Evolutionary conservation across 92 coral and sea anemone species (phyloP).

Genomic region (Bergia puertoricense): DNA sequence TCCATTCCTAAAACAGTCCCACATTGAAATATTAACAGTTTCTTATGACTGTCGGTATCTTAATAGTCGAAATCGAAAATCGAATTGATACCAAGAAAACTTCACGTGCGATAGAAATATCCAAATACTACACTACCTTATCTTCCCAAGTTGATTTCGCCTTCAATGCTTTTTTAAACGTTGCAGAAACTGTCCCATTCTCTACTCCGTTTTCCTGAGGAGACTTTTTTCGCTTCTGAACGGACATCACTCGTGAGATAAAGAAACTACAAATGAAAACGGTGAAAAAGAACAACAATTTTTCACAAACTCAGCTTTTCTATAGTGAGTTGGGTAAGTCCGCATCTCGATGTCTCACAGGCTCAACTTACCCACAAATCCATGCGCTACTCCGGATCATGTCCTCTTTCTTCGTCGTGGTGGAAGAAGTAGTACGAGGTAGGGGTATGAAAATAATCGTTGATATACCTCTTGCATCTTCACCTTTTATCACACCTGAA

Average conservation of each 20-base stretch:
- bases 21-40: neutral
- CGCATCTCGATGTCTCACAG: constrained; percentile 51
- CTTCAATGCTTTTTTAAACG: constrained; percentile 86
- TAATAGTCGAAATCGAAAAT: neutral
- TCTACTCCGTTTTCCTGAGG: constrained; percentile 70
- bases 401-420: constrained; percentile 84
- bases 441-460: neutral
- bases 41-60: neutral
- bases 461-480: constrained; percentile 13
- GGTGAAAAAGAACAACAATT: neutral
- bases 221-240: constrained; percentile 76
- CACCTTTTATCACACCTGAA: neutral
- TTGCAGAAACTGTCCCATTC: constrained; percentile 80
- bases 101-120: neutral
- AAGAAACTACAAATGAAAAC: neutral
- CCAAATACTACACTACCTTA: constrained; percentile 63
- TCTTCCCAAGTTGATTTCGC: constrained; percentile 96
- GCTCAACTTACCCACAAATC: constrained; percentile 66
- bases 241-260: constrained; percentile 68
- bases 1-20: too few relatives aligned
- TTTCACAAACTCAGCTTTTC: neutral
- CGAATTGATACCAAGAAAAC: neutral
- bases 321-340: constrained; percentile 33
- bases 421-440: constrained; percentile 34
- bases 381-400: constrained; percentile 50